Percentiles rank a stretch among this genome's conserved stretches.
These are phyloP conservation scores for Theodoxus fluviatilis DNA, from an alignment of 2,888 invertebrate genomes.

Conservation along the genomic window DNA sequence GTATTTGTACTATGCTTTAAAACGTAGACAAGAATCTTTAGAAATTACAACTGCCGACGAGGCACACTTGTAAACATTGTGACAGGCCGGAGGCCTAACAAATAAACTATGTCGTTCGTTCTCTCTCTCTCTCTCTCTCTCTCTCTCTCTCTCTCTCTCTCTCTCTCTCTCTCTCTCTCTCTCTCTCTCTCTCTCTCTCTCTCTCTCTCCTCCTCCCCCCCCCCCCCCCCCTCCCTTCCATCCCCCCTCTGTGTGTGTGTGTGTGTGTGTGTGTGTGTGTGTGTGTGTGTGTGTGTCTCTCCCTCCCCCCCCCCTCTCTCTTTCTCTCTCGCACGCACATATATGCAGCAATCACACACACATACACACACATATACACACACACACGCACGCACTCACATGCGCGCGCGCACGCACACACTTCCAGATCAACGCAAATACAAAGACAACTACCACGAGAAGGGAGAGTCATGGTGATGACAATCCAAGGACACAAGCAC, in stretches of 20 bases:
- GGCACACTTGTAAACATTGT: too few species aligned
- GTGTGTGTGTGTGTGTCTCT: background rate
- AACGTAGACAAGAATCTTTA: too few species aligned
- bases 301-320: background rate
- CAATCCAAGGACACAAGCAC: too few species aligned
- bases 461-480: too few species aligned
- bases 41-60: too few species aligned
- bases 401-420: background rate
- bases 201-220: background rate
- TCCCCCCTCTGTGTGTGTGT: background rate
- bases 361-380: slow-evolving; percentile 15
- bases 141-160: slow-evolving; percentile 12
- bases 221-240: background rate
- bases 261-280: background rate
- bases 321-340: too few species aligned
- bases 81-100: too few species aligned
- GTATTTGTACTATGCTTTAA: too few species aligned
- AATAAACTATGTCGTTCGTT: too few species aligned
- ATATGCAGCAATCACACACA: too few species aligned
- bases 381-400: background rate
- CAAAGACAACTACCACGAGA: too few species aligned
- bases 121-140: background rate
- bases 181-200: background rate
- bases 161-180: background rate
- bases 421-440: slow-evolving; percentile 12